Evolutionary conservation across 2,113 vertebrate genomes (phyloP).

Genomic region (Cephalopterus ornatus): DNA sequence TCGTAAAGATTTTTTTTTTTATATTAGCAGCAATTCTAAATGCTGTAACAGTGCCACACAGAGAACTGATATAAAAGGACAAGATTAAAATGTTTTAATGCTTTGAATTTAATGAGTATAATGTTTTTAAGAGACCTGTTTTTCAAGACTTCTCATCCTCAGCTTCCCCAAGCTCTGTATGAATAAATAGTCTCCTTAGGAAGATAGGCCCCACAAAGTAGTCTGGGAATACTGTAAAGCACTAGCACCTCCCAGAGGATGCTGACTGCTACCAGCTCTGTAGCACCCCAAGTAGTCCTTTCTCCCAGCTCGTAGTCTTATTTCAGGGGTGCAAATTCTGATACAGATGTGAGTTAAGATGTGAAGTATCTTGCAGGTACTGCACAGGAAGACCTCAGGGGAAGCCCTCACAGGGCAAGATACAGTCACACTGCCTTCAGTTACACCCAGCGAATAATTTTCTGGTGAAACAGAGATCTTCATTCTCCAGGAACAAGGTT

Average conservation of each 20-base stretch:
- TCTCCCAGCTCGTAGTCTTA: not conserved
- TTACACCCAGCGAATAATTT: not conserved
- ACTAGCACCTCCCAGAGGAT: slow-evolving; percentile 45
- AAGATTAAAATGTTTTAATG: not conserved
- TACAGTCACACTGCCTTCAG: accelerated
- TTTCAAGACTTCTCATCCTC: not conserved
- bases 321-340: not conserved
- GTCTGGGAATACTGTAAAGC: not conserved
- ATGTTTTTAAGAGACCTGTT: not conserved
- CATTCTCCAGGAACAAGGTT: not conserved
- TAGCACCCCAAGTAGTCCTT: not conserved
- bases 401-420: not conserved
- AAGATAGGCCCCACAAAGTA: accelerated
- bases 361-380: not conserved
- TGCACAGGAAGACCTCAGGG: not conserved
- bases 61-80: not conserved
- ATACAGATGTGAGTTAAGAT: not conserved
- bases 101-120: not conserved
- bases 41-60: not conserved
- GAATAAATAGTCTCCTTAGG: not conserved
- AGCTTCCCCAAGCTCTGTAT: not conserved
- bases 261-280: not conserved
- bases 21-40: not conserved
- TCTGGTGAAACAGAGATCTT: not conserved
- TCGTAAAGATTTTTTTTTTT: not conserved